These are phyloP conservation scores for Spea hammondii DNA, from an alignment of 2,797 vertebrate genomes.

Conservation along the genomic window DNA sequence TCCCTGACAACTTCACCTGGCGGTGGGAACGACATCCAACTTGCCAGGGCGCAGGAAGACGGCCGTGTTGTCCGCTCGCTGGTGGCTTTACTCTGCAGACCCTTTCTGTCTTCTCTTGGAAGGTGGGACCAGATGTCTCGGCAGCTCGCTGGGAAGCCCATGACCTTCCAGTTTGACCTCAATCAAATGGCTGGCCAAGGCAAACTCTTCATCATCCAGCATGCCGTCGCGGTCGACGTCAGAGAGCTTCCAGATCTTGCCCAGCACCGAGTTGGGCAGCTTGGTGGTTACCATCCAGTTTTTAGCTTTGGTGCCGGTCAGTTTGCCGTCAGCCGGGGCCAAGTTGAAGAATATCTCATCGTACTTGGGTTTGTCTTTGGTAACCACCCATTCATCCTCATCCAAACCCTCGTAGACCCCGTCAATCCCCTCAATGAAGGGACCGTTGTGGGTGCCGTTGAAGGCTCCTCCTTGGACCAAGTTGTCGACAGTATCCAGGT, in stretches of 20 bases:
- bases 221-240: slow-evolving; percentile 91
- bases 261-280: slow-evolving; percentile 88
- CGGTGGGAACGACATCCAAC: slow-evolving; percentile 7
- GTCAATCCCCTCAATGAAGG: slow-evolving; percentile 76
- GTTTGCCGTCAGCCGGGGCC: slow-evolving; percentile 84
- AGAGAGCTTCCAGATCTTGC: slow-evolving; percentile 92
- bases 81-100: slow-evolving; percentile 75
- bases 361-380: slow-evolving; percentile 92
- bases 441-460: slow-evolving; percentile 79
- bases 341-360: slow-evolving; percentile 96
- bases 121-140: slow-evolving; percentile 82
- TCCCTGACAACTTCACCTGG: slow-evolving; percentile 23
- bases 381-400: slow-evolving; percentile 85
- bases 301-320: slow-evolving; percentile 87
- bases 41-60: slow-evolving; percentile 17
- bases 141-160: slow-evolving; percentile 84
- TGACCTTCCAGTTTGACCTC: slow-evolving; percentile 91
- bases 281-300: slow-evolving; percentile 92
- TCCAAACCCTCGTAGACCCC: slow-evolving; percentile 67
- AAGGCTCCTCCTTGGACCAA: slow-evolving; percentile 89
- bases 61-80: background rate
- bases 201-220: slow-evolving; percentile 93
- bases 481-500: slow-evolving; percentile 74
- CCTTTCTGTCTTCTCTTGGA: slow-evolving; percentile 90
- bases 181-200: slow-evolving; percentile 89